Conservation (phyloP, 1,140 invertebrate genomes). For the Drosophila melanica region DNA sequence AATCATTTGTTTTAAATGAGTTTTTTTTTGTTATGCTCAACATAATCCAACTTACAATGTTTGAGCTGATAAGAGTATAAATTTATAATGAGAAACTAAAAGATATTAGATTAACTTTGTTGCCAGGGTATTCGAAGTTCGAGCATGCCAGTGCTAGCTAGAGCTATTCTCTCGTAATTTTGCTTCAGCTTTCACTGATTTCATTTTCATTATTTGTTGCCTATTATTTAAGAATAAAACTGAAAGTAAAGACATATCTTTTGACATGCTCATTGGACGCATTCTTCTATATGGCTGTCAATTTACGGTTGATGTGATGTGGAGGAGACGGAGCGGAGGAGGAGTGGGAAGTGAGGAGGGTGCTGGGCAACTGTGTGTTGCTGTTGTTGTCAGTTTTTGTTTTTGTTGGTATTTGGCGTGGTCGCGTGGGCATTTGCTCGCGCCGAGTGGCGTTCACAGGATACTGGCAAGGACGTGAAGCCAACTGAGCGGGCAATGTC, state of each 20-base stretch:
- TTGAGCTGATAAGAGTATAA: too few relatives aligned
- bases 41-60: too few relatives aligned
- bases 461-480: constrained; percentile 58
- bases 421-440: constrained; percentile 58
- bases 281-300: constrained; percentile 25
- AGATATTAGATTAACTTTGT: background rate
- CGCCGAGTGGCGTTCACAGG: constrained; percentile 46
- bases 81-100: too few relatives aligned
- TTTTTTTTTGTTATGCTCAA: too few relatives aligned
- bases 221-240: constrained; percentile 25
- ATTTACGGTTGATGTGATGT: constrained; percentile 34
- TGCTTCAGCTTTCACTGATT: constrained; percentile 1
- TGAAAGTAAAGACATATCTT: constrained; percentile 30
- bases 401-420: constrained; percentile 34
- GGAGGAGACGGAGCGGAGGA: background rate
- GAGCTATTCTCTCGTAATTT: background rate
- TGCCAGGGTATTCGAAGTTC: background rate
- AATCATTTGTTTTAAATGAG: too few relatives aligned
- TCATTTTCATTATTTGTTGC: constrained; percentile 20
- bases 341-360: background rate
- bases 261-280: constrained; percentile 11
- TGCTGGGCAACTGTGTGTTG: background rate
- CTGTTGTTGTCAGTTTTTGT: background rate
- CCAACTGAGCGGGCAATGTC: constrained; percentile 70
- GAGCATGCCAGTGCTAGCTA: too few relatives aligned